phyloP scores from a whole-genome alignment of 2,113 vertebrate species.

The Orthonyx spaldingii region DNA sequence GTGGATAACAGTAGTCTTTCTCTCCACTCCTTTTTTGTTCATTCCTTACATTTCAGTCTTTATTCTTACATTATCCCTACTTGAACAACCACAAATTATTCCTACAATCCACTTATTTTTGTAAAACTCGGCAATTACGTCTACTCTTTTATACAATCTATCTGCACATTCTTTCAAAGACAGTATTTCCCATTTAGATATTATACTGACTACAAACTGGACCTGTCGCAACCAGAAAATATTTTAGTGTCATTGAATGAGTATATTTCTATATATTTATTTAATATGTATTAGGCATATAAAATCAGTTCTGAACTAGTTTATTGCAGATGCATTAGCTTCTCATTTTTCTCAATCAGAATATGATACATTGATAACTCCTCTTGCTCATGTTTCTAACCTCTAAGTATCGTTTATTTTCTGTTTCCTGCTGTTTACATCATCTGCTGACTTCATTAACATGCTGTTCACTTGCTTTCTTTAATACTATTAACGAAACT shows the following conservation, averaged over 20 bases:
- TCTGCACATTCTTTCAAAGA: neutral
- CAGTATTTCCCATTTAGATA: neutral
- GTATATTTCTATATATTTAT: neutral
- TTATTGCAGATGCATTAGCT: neutral
- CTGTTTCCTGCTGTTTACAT: constrained; percentile 56
- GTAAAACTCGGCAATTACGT: neutral
- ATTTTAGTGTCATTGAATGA: neutral
- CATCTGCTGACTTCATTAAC: constrained; percentile 54
- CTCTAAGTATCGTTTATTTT: constrained; percentile 26
- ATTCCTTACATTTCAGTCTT: neutral
- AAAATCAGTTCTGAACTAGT: neutral
- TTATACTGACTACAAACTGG: neutral
- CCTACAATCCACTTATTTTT: neutral
- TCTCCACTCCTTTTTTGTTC: neutral
- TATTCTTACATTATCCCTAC: neutral
- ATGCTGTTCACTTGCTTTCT: constrained; percentile 49
- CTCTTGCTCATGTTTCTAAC: constrained; percentile 11
- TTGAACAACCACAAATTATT: neutral
- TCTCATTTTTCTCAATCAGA: neutral
- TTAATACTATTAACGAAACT: constrained; percentile 49
- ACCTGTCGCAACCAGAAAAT: neutral
- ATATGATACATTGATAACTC: neutral
- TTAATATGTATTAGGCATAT: neutral
- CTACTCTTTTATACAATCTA: neutral
- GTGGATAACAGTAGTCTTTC: neutral